Conservation (phyloP, 2,888 invertebrate genomes). For the Priocnemis perturbator region DNA sequence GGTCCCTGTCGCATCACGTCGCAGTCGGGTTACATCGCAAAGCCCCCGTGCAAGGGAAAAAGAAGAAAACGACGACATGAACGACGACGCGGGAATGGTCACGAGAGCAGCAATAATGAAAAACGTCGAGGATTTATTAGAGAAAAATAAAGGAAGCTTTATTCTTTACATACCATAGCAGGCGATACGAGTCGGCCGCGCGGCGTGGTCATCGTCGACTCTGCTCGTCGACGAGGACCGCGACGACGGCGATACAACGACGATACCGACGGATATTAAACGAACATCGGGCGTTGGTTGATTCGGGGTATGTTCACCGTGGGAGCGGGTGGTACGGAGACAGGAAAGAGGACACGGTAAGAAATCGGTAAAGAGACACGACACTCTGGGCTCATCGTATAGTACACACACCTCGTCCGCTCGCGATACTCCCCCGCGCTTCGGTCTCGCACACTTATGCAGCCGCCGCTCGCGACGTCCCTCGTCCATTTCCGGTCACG, state of each 20-base stretch:
- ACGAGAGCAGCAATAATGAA: too few relatives aligned
- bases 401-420: background rate
- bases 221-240: background rate
- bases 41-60: too few relatives aligned
- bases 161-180: conserved; percentile 71
- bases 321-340: conserved; percentile 17
- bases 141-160: conserved; percentile 71
- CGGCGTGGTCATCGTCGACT: conserved; percentile 43
- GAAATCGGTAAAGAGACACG: background rate
- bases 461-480: background rate
- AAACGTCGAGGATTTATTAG: conserved; percentile 44
- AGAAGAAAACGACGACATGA: too few relatives aligned
- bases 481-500: conserved; percentile 73
- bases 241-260: too few relatives aligned
- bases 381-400: conserved; percentile 2
- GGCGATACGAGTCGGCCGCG: conserved; percentile 65
- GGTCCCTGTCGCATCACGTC: too few relatives aligned
- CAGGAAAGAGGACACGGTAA: conserved; percentile 35
- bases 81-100: too few relatives aligned
- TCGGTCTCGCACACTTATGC: background rate
- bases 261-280: conserved; percentile 61
- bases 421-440: background rate
- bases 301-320: background rate
- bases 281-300: conserved; percentile 57
- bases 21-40: too few relatives aligned